Evolutionary conservation across 1,140 invertebrate genomes (phyloP).

Genomic region (Zelostemma sp.): DNA sequence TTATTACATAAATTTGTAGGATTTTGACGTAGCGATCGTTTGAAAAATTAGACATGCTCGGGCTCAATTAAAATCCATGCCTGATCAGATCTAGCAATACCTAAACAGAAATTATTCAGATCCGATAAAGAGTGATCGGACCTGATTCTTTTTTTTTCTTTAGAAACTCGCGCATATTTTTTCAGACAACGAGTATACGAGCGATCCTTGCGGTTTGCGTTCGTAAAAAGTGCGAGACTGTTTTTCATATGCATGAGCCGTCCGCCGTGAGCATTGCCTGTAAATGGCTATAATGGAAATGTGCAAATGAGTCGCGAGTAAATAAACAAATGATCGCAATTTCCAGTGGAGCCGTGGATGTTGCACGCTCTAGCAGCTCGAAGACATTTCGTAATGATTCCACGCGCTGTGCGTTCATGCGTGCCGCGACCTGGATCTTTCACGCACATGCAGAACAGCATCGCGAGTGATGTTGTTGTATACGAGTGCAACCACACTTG

Average conservation of each 20-base stretch:
- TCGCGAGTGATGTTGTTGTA: slow-evolving; percentile 34
- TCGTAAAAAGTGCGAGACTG: slow-evolving; percentile 19
- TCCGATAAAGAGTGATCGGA: too few species aligned
- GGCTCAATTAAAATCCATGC: too few species aligned
- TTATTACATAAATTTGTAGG: too few species aligned
- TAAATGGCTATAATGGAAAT: slow-evolving; percentile 43
- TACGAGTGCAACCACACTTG: slow-evolving; percentile 29
- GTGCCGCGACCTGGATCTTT: slow-evolving; percentile 66
- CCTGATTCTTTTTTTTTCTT: too few species aligned
- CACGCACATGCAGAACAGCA: slow-evolving; percentile 39
- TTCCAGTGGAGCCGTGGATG: slow-evolving; percentile 17
- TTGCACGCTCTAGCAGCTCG: slow-evolving; percentile 39
- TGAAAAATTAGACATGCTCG: too few species aligned
- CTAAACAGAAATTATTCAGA: too few species aligned
- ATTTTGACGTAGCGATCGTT: too few species aligned
- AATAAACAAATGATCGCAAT: slow-evolving; percentile 51
- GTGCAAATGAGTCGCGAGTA: slow-evolving; percentile 45
- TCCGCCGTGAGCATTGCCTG: slow-evolving; percentile 30
- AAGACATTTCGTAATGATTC: slow-evolving; percentile 66
- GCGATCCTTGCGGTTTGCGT: neutral
- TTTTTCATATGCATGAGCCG: slow-evolving; percentile 41
- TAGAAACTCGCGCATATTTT: too few species aligned
- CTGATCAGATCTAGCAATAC: too few species aligned
- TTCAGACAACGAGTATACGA: too few species aligned
- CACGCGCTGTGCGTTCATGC: slow-evolving; percentile 63